Conservation (phyloP, 2,797 vertebrate genomes). For the Hyperoplus immaculatus region DNA sequence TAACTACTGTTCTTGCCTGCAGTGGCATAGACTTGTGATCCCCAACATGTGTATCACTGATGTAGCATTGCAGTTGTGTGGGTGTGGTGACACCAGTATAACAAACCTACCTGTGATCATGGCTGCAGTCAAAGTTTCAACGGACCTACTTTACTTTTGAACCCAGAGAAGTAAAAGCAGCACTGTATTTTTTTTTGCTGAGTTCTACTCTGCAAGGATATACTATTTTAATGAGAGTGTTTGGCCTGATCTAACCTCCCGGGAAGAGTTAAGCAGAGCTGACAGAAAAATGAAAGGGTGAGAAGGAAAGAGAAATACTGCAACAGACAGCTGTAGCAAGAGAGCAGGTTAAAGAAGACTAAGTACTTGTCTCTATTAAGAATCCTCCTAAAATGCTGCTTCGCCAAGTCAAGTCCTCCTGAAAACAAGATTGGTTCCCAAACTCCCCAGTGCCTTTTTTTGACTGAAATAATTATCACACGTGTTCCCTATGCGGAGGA, state of each 20-base stretch:
- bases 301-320: not conserved
- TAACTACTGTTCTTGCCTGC: too few species aligned
- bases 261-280: not conserved
- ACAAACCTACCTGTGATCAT: too few species aligned
- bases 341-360: conserved; percentile 8
- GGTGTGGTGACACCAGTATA: not conserved
- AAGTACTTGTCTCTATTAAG: conserved; percentile 18
- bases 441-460: conserved; percentile 4
- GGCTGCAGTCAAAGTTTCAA: not conserved
- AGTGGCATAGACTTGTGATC: not conserved
- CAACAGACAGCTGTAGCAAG: not conserved
- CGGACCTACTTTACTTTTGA: not conserved
- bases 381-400: conserved; percentile 24
- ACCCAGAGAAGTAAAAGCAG: not conserved
- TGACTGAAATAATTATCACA: conserved; percentile 42
- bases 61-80: too few species aligned
- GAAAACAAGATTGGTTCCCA: not conserved
- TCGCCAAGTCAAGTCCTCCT: conserved; percentile 12
- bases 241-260: not conserved
- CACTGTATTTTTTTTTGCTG: not conserved
- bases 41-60: too few species aligned
- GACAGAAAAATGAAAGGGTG: not conserved
- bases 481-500: not conserved
- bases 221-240: not conserved
- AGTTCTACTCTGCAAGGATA: not conserved